phyloP scores from a whole-genome alignment of 1,140 invertebrate species.

The Cardiocondyla obscurior region DNA sequence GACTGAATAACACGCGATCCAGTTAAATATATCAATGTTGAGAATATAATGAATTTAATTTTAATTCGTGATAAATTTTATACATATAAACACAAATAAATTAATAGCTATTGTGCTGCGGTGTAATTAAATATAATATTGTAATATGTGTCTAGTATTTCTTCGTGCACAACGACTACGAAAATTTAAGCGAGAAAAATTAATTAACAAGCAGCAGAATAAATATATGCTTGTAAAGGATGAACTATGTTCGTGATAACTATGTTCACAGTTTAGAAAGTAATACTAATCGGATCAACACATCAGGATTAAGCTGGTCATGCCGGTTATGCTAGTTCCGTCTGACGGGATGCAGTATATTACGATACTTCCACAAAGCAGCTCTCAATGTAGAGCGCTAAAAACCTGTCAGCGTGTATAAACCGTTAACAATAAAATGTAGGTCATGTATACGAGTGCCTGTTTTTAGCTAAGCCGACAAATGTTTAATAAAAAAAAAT shows the following conservation, averaged over 20 bases:
- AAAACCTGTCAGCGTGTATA: neutral
- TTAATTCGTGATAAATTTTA: neutral
- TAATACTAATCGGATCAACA: constrained; percentile 8
- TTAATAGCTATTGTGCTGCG: neutral
- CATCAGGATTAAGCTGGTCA: constrained; percentile 5
- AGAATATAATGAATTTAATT: neutral
- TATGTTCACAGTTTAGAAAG: constrained; percentile 1
- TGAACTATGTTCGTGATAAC: neutral
- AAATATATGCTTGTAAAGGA: neutral
- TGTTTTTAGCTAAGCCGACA: neutral
- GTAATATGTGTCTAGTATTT: neutral
- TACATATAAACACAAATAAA: too few relatives aligned
- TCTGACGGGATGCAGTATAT: neutral
- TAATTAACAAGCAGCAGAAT: neutral
- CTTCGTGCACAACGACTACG: neutral
- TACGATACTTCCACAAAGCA: neutral
- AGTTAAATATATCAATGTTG: neutral
- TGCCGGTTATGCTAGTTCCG: constrained; percentile 7
- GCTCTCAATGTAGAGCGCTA: neutral
- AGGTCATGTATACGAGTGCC: neutral
- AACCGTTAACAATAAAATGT: constrained; percentile 46
- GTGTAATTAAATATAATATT: neutral
- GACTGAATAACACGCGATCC: neutral
- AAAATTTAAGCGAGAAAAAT: neutral
- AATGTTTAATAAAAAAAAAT: neutral